phyloP scores from a whole-genome alignment of 2,888 invertebrate species.

The Agrochola litura region DNA sequence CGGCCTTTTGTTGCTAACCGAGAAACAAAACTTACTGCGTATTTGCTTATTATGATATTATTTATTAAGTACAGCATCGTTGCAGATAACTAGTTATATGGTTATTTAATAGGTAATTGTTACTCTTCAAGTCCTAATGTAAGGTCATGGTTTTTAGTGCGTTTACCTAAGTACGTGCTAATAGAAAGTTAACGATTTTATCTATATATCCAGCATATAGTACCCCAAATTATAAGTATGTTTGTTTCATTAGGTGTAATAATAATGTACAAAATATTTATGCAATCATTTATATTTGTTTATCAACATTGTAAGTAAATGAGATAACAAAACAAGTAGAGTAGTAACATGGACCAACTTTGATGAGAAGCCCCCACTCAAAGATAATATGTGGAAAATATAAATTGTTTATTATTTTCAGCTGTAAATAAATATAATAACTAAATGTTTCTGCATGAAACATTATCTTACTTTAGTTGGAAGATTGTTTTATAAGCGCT shows the following conservation, averaged over 20 bases:
- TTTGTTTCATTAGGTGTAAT: slow-evolving; percentile 20
- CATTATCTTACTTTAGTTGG: neutral
- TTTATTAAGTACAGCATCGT: slow-evolving; percentile 70
- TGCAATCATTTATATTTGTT: slow-evolving; percentile 58
- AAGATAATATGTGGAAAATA: slow-evolving; percentile 18
- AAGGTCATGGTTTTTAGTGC: slow-evolving; percentile 65
- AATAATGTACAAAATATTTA: slow-evolving; percentile 33
- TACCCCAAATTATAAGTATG: slow-evolving; percentile 17
- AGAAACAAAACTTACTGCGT: slow-evolving; percentile 82
- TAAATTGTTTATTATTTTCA: slow-evolving; percentile 39
- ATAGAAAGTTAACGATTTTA: slow-evolving; percentile 37
- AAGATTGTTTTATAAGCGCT: neutral
- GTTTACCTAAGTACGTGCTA: slow-evolving; percentile 18
- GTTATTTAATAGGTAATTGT: slow-evolving; percentile 48
- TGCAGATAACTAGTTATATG: slow-evolving; percentile 45
- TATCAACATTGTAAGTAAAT: slow-evolving; percentile 57
- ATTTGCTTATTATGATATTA: slow-evolving; percentile 68
- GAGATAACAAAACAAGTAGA: slow-evolving; percentile 51
- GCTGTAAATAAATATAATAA: neutral
- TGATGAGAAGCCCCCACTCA: slow-evolving; percentile 36
- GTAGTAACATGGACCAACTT: slow-evolving; percentile 64
- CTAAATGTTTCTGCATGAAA: neutral
- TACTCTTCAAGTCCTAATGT: slow-evolving; percentile 32
- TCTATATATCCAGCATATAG: too few relatives aligned
- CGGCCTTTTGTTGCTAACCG: slow-evolving; percentile 87